Evolutionary conservation across 2,888 invertebrate species (phyloP).

Genomic region (Atethmia centrago): DNA sequence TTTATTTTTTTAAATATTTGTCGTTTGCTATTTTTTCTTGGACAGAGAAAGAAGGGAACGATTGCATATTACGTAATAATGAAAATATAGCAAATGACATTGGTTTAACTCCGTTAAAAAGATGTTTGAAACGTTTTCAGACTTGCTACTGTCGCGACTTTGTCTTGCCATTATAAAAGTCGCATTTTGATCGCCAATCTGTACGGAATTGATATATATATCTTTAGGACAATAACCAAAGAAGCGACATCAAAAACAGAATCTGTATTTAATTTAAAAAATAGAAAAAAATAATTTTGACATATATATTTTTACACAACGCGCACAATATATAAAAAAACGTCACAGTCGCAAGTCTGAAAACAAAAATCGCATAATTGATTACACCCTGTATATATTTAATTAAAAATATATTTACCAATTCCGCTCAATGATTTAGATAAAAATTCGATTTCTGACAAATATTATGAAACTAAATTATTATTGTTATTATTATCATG

Average conservation of each 20-base stretch:
- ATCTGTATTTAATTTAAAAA: conserved; percentile 38
- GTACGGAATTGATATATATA: conserved; percentile 21
- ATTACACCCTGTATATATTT: conserved; percentile 51
- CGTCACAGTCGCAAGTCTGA: conserved; percentile 34
- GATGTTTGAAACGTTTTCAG: conserved; percentile 30
- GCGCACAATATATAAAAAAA: conserved; percentile 22
- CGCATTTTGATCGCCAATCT: conserved; percentile 18
- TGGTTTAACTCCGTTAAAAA: conserved; percentile 40
- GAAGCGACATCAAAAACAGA: conserved; percentile 12
- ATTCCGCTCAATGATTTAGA: conserved; percentile 56
- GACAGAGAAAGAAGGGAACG: background rate
- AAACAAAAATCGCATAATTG: conserved; percentile 43
- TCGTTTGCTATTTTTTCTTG: conserved; percentile 58
- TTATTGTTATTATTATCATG: conserved; percentile 56
- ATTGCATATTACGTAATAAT: conserved; percentile 5
- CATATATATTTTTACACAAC: conserved; percentile 2
- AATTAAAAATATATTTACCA: conserved; percentile 32
- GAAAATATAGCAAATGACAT: conserved; percentile 54
- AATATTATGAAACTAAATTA: conserved; percentile 45
- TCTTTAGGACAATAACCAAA: conserved; percentile 14
- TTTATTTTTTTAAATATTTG: conserved; percentile 43
- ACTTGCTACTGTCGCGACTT: conserved; percentile 38
- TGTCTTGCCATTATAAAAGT: conserved; percentile 25
- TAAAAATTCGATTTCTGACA: conserved; percentile 40
- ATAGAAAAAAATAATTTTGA: conserved; percentile 19